A percentile compares a stretch with the other conserved stretches of the same genome.
phyloP scores from a whole-genome alignment of 1,140 invertebrate species.

The Medauroidea extradentata region DNA sequence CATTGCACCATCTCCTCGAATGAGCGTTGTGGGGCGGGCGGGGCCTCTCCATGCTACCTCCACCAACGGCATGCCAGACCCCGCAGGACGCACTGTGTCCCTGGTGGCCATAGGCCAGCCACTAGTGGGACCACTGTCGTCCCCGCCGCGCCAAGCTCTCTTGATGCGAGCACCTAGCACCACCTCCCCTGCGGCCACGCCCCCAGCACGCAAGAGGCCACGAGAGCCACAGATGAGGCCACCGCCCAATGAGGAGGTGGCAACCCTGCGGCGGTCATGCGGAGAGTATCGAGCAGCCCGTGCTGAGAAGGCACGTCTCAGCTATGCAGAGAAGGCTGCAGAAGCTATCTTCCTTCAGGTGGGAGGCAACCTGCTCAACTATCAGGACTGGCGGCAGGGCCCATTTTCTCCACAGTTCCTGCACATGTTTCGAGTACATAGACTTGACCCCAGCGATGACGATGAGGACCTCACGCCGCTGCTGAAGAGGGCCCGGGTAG shows the following conservation, averaged over 20 bases:
- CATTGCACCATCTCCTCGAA: constrained; percentile 37
- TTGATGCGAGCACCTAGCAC: constrained; percentile 3
- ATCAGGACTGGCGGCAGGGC: constrained; percentile 72
- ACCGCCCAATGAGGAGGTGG: constrained; percentile 20
- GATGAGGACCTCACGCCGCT: constrained; percentile 44
- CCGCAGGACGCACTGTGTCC: constrained; percentile 7
- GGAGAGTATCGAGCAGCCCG: constrained; percentile 47
- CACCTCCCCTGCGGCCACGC: constrained; percentile 21
- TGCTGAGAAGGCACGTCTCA: constrained; percentile 45
- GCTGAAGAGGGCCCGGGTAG: not conserved
- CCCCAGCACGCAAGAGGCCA: constrained; percentile 39
- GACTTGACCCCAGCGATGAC: constrained; percentile 63
- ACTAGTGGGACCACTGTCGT: constrained; percentile 13
- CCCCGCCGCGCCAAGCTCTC: constrained; percentile 10
- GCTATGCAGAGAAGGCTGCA: constrained; percentile 72
- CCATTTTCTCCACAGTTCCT: constrained; percentile 66
- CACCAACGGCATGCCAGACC: not conserved
- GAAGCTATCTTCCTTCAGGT: constrained; percentile 82
- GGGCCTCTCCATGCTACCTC: constrained; percentile 1
- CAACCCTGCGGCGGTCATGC: constrained; percentile 30
- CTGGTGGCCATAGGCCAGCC: constrained; percentile 12
- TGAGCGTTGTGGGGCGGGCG: constrained; percentile 32
- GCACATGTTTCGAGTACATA: constrained; percentile 68
- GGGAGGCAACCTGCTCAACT: constrained; percentile 84
- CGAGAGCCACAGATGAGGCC: constrained; percentile 39